These are phyloP conservation scores for Botia almorhae DNA, from an alignment of 2,797 vertebrate genomes.

Conservation along the genomic window DNA sequence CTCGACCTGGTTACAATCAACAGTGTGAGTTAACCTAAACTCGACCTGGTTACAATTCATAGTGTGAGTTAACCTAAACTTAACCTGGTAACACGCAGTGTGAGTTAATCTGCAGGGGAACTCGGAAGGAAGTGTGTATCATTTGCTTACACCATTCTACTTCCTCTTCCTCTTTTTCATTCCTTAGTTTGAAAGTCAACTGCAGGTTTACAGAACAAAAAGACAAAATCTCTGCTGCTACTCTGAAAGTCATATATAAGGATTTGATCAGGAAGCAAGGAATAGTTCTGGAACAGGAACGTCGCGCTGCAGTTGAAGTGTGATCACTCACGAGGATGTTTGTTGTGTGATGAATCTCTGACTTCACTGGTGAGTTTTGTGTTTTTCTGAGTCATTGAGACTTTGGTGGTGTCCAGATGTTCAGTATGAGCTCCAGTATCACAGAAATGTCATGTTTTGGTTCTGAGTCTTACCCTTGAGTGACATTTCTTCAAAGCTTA, in stretches of 20 bases:
- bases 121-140: slow-evolving; percentile 59
- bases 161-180: slow-evolving; percentile 61
- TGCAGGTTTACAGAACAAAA: slow-evolving; percentile 33
- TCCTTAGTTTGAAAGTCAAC: slow-evolving; percentile 47
- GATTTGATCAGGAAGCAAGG: background rate
- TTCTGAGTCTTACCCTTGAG: slow-evolving; percentile 44
- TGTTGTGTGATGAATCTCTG: slow-evolving; percentile 39
- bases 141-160: slow-evolving; percentile 55
- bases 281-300: background rate
- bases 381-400: slow-evolving; percentile 26
- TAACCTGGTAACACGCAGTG: background rate
- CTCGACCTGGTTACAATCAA: too few species aligned
- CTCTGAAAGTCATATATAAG: background rate
- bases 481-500: slow-evolving; percentile 46
- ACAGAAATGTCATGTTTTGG: slow-evolving; percentile 40
- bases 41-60: too few species aligned
- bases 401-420: slow-evolving; percentile 38
- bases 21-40: too few species aligned
- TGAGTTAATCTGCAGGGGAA: slow-evolving; percentile 48
- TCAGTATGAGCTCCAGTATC: slow-evolving; percentile 38
- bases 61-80: too few species aligned
- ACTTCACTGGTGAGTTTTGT: slow-evolving; percentile 41
- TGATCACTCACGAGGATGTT: background rate
- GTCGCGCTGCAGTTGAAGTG: slow-evolving; percentile 16
- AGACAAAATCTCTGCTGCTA: slow-evolving; percentile 19